Conservation (phyloP, 1,140 invertebrate genomes). For the Drosophila nikananu region DNA sequence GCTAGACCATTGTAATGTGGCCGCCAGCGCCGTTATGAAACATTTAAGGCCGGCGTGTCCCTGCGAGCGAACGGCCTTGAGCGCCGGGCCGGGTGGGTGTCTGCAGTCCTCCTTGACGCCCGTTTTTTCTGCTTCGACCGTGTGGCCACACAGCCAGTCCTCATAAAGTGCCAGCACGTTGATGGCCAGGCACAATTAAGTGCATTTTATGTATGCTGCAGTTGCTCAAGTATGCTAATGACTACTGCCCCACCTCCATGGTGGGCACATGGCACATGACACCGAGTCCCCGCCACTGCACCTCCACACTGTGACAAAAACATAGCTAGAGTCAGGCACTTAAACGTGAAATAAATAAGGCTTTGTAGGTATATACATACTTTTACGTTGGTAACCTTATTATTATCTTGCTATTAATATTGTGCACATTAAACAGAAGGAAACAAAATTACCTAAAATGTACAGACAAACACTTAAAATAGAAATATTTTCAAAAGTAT, state of each 20-base stretch:
- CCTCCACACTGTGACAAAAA: background rate
- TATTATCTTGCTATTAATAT: background rate
- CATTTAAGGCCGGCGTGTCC: conserved; percentile 53
- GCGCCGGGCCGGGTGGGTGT: conserved; percentile 9
- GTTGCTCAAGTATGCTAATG: conserved; percentile 80
- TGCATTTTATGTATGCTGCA: conserved; percentile 77
- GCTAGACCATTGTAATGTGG: conserved; percentile 22
- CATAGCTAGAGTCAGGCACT: background rate
- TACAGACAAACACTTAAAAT: background rate
- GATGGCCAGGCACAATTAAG: conserved; percentile 77
- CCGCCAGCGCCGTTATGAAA: conserved; percentile 51
- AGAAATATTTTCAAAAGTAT: background rate
- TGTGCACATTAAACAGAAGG: background rate
- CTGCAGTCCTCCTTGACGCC: background rate
- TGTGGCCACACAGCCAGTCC: conserved; percentile 39
- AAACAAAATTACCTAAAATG: background rate
- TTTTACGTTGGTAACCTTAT: background rate
- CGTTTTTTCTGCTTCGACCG: background rate
- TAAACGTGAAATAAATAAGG: background rate
- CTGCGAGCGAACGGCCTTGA: conserved; percentile 38
- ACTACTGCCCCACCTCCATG: conserved; percentile 21
- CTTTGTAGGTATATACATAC: background rate
- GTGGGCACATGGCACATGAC: background rate
- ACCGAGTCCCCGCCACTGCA: background rate
- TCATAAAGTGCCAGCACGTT: conserved; percentile 69